Evolutionary conservation across 2,113 vertebrate species (phyloP).

Genomic region (Atractosteus spatula): DNA sequence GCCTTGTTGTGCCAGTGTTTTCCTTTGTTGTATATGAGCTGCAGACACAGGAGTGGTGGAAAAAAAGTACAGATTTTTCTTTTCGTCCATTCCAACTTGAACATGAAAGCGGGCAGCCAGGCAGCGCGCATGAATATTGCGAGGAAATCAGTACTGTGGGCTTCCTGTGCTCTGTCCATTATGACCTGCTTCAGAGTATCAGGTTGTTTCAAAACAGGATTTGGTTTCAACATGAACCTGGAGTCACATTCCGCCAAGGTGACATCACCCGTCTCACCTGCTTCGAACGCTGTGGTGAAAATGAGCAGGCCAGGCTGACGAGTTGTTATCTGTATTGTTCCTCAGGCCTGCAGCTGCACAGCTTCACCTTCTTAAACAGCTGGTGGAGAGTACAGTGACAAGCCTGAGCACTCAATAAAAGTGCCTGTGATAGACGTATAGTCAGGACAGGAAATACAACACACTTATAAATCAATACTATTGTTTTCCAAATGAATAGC

Average conservation of each 20-base stretch:
- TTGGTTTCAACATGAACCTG: slow-evolving; percentile 28
- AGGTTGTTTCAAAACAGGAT: slow-evolving; percentile 20
- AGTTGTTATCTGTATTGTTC: neutral
- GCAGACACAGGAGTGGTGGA: neutral
- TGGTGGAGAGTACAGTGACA: slow-evolving; percentile 41
- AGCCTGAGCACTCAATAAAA: slow-evolving; percentile 47
- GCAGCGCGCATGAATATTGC: too few species aligned
- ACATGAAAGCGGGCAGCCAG: too few species aligned
- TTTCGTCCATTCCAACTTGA: too few species aligned
- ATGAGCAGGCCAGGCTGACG: neutral
- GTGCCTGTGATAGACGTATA: slow-evolving; percentile 48
- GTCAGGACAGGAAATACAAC: slow-evolving; percentile 60
- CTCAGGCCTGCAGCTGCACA: slow-evolving; percentile 33
- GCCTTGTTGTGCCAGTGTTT: neutral
- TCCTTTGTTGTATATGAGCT: neutral
- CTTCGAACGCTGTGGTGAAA: slow-evolving; percentile 10
- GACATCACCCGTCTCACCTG: slow-evolving; percentile 40
- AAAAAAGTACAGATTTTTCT: too few species aligned
- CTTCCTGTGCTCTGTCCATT: slow-evolving; percentile 9
- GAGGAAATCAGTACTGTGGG: slow-evolving; percentile 18
- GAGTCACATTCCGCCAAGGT: slow-evolving; percentile 29
- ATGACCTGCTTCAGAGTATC: slow-evolving; percentile 7
- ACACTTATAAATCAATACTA: slow-evolving; percentile 55
- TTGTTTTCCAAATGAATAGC: slow-evolving; percentile 57
- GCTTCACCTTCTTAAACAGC: slow-evolving; percentile 42